A percentile compares a stretch with the other conserved stretches of the same genome.
phyloP scores from a whole-genome alignment of 2,888 invertebrate genomes.

The Acanthosepion esculentum region DNA sequence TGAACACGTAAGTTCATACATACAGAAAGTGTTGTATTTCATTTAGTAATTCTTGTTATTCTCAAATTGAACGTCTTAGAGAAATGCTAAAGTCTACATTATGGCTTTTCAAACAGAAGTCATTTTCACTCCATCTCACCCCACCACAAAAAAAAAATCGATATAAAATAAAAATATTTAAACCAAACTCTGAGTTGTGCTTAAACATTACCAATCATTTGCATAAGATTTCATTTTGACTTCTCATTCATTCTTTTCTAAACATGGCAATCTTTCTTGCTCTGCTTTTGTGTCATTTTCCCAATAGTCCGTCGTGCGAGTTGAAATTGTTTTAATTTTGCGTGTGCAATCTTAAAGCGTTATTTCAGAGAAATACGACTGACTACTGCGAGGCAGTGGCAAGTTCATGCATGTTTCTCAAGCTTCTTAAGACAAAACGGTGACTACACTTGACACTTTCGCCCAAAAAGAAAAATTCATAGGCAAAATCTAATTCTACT shows the following conservation, averaged over 20 bases:
- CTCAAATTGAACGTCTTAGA: too few species aligned
- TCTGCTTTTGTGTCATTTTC: background rate
- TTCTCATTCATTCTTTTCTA: background rate
- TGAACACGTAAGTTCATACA: too few species aligned
- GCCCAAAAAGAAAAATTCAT: background rate
- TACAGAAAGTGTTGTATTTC: too few species aligned
- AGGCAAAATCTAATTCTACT: background rate
- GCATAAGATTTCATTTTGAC: background rate
- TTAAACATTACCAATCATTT: background rate
- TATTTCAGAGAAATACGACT: background rate
- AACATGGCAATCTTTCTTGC: background rate
- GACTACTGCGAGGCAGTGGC: background rate
- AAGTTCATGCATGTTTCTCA: background rate
- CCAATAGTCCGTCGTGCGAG: background rate
- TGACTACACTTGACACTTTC: background rate
- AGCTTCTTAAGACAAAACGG: background rate
- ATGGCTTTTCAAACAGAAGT: too few species aligned
- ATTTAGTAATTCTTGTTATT: too few species aligned
- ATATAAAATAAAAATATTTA: too few species aligned
- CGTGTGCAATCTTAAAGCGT: background rate
- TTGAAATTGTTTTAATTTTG: background rate
- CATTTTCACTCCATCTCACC: too few species aligned
- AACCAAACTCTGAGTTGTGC: too few species aligned
- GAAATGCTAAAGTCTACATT: too few species aligned
- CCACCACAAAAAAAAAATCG: too few species aligned